Evolutionary conservation across 2,113 vertebrate species (phyloP).

Genomic region (Donacobius atricapilla): DNA sequence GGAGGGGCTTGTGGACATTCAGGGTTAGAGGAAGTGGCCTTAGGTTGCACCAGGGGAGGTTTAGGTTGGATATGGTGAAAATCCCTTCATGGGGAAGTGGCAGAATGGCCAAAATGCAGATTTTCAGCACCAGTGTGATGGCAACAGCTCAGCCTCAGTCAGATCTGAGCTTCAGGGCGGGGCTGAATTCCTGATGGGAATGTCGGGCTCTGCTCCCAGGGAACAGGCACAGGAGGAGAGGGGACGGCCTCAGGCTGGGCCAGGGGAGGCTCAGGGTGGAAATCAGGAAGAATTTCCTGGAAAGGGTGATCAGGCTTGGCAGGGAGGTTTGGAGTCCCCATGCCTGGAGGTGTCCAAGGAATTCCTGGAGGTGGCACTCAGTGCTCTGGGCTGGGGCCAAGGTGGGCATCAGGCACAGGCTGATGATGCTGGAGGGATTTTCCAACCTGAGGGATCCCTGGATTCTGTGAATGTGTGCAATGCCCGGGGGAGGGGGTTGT

Average conservation of each 20-base stretch:
- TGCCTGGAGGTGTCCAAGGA: background rate
- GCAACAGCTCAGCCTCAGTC: background rate
- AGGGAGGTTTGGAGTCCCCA: background rate
- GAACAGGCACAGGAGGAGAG: background rate
- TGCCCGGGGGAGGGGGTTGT: fast-evolving
- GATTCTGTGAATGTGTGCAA: background rate
- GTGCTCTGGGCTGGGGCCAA: background rate
- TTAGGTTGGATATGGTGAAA: background rate
- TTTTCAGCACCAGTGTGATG: background rate
- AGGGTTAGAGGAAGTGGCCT: background rate
- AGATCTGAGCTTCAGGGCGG: background rate
- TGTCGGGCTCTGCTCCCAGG: background rate
- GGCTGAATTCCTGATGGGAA: background rate
- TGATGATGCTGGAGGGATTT: background rate
- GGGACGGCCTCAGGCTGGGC: background rate
- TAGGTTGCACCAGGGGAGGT: background rate
- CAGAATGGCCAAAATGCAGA: background rate
- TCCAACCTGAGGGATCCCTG: background rate
- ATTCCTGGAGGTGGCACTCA: fast-evolving
- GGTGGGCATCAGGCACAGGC: background rate
- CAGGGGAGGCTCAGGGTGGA: background rate
- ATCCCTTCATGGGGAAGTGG: background rate
- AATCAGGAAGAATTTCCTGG: background rate
- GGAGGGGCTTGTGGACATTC: fast-evolving
- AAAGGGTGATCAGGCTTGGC: background rate